Conservation (phyloP, 2,888 invertebrate genomes). For the Agrilus mali region DNA sequence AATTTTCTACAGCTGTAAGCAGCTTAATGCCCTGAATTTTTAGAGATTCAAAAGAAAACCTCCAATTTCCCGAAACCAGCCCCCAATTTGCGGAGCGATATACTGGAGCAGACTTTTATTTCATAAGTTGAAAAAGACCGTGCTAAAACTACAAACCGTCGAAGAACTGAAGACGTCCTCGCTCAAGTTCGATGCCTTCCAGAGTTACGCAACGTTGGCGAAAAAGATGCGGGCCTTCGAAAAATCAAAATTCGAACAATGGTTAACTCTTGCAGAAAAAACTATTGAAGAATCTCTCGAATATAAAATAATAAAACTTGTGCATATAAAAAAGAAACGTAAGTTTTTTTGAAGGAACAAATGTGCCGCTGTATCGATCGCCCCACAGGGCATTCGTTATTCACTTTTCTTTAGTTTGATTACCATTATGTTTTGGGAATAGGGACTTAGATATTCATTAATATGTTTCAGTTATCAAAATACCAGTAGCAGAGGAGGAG, state of each 20-base stretch:
- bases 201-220: slow-evolving; percentile 64
- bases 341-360: no score
- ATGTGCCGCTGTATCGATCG: no score
- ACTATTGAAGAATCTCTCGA: no score
- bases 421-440: no score
- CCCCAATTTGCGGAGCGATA: slow-evolving; percentile 71
- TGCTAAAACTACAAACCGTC: slow-evolving; percentile 66
- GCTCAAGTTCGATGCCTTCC: slow-evolving; percentile 61
- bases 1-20: no score
- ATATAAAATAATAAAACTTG: no score
- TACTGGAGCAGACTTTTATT: slow-evolving; percentile 76
- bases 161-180: slow-evolving; percentile 61
- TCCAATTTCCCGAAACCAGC: slow-evolving; percentile 60
- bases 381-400: no score
- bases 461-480: no score
- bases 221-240: slow-evolving; percentile 66
- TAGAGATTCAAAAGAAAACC: slow-evolving; percentile 51
- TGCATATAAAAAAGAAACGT: no score
- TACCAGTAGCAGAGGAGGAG: no score
- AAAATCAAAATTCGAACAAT: slow-evolving; percentile 56
- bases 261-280: slow-evolving; percentile 35
- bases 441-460: no score
- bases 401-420: no score
- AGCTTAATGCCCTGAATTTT: slow-evolving; percentile 4
- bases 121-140: slow-evolving; percentile 64